These are phyloP conservation scores for Cerceris rybyensis DNA, from an alignment of 2,888 invertebrate species.

Conservation along the genomic window DNA sequence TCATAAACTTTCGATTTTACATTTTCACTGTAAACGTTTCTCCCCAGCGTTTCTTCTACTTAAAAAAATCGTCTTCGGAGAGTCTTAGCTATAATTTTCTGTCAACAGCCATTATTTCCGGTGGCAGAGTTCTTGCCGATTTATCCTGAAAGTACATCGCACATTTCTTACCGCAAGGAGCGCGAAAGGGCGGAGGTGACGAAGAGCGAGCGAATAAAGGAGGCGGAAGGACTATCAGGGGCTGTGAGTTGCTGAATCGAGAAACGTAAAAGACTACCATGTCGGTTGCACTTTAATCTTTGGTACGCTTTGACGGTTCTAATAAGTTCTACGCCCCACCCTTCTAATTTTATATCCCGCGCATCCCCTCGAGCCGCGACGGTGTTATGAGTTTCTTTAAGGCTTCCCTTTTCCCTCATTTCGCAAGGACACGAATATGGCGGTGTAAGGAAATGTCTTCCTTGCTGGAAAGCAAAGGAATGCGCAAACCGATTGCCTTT, in stretches of 20 bases:
- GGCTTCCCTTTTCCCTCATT: slow-evolving; percentile 31
- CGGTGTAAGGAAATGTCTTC: slow-evolving; percentile 44
- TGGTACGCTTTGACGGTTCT: slow-evolving; percentile 60
- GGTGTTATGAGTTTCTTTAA: slow-evolving; percentile 54
- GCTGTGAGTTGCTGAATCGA: slow-evolving; percentile 41
- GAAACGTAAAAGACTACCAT: slow-evolving; percentile 40
- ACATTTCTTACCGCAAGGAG: slow-evolving; percentile 27
- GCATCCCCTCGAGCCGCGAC: slow-evolving; percentile 14
- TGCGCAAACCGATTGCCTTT: neutral
- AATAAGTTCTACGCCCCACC: slow-evolving; percentile 43
- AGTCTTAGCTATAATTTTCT: slow-evolving; percentile 48
- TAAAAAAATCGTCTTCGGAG: slow-evolving; percentile 17
- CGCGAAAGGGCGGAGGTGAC: slow-evolving; percentile 4
- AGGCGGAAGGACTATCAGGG: slow-evolving; percentile 31
- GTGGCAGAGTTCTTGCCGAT: slow-evolving; percentile 28
- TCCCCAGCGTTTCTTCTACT: slow-evolving; percentile 14
- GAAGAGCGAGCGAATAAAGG: neutral
- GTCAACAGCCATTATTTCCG: slow-evolving; percentile 51
- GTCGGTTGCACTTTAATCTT: slow-evolving; percentile 53
- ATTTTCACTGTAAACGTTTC: neutral
- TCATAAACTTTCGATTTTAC: neutral
- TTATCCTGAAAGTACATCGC: slow-evolving; percentile 21
- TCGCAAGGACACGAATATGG: slow-evolving; percentile 7
- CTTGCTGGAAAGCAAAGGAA: slow-evolving; percentile 27
- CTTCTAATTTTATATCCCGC: slow-evolving; percentile 49